Percentiles rank a stretch among this genome's conserved stretches.
These are phyloP conservation scores for Cecropterus lyciades DNA, from an alignment of 1,140 invertebrate species.

Conservation along the genomic window DNA sequence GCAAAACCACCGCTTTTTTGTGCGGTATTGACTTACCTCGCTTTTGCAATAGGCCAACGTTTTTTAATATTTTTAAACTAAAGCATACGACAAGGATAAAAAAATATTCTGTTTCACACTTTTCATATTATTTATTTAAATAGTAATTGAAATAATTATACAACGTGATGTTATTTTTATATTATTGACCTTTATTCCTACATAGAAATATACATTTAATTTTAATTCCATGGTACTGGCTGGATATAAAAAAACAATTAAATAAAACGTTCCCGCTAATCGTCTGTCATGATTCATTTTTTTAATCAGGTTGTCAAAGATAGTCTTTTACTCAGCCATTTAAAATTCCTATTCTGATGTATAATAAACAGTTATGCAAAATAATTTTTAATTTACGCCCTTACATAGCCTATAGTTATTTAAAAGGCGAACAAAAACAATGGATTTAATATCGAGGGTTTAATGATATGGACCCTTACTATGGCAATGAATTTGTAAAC, in stretches of 20 bases:
- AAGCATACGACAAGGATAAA: not conserved
- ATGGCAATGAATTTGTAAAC: constrained; percentile 67
- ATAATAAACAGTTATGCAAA: constrained; percentile 5
- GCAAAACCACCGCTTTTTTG: constrained; percentile 62
- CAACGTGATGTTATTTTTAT: too few species aligned
- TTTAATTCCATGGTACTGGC: too few species aligned
- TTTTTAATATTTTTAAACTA: constrained; percentile 21
- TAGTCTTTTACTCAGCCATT: not conserved
- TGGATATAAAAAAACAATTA: too few species aligned
- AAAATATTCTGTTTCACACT: not conserved
- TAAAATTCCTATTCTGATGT: constrained; percentile 2
- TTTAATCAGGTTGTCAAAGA: too few species aligned
- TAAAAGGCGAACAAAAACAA: constrained; percentile 58
- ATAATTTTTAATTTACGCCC: constrained; percentile 19
- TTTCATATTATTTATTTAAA: constrained; percentile 11
- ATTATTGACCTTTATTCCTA: too few species aligned
- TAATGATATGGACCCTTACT: constrained; percentile 74
- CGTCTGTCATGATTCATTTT: too few species aligned
- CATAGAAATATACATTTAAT: too few species aligned
- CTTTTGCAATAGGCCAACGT: constrained; percentile 30
- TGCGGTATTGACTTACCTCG: constrained; percentile 45
- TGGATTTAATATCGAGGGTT: constrained; percentile 53
- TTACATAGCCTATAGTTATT: constrained; percentile 33
- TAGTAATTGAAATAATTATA: too few species aligned
- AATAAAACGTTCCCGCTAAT: too few species aligned